These are phyloP conservation scores for Aricia artaxerxes DNA, from an alignment of 2,888 invertebrate species.

Conservation along the genomic window DNA sequence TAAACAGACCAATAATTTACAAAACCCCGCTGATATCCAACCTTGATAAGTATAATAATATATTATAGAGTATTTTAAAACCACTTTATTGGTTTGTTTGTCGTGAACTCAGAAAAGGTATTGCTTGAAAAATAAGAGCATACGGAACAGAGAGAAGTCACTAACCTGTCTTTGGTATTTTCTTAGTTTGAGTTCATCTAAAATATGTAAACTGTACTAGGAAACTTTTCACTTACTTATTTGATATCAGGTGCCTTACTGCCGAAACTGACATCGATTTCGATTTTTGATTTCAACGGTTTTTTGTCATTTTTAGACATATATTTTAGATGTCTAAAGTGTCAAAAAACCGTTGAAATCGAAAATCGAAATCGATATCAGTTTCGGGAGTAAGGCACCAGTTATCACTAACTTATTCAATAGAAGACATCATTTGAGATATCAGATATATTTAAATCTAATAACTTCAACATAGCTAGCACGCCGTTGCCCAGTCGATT, in stretches of 20 bases:
- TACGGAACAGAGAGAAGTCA: background rate
- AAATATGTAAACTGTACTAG: no score
- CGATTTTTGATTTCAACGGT: no score
- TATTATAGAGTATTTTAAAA: background rate
- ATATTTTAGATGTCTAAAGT: no score
- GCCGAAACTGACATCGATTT: no score
- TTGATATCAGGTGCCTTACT: background rate
- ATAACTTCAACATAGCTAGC: no score
- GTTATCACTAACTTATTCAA: background rate
- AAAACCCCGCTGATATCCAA: background rate
- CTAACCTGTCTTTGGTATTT: background rate
- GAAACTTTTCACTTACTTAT: background rate
- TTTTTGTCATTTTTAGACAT: no score
- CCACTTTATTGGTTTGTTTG: constrained; percentile 6
- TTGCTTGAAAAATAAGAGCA: background rate
- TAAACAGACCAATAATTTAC: constrained; percentile 26
- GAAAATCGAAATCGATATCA: no score
- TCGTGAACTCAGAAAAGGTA: background rate
- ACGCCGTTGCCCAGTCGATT: no score
- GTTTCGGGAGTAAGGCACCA: no score
- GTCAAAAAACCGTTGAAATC: no score
- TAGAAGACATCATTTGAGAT: background rate
- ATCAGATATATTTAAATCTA: background rate
- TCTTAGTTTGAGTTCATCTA: background rate
- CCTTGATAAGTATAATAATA: background rate